Percentiles rank a stretch among this genome's conserved stretches.
Conservation (phyloP, 2,113 vertebrate genomes). For the Heptranchias perlo region DNA sequence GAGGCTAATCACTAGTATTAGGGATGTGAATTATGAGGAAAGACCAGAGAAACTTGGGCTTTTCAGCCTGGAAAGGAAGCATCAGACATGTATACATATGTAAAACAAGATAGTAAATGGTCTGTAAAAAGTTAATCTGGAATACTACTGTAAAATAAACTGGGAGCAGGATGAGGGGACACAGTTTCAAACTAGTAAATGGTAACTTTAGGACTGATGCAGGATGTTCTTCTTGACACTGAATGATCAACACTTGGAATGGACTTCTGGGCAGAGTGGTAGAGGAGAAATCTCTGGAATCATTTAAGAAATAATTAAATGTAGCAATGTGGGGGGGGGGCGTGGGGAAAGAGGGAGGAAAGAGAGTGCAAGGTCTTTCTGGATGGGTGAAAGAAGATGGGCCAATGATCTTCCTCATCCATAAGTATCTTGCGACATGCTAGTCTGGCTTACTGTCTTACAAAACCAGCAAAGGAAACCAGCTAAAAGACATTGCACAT, state of each 20-base stretch:
- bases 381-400: background rate
- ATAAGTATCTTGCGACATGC: background rate
- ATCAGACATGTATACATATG: background rate
- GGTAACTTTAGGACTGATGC: background rate
- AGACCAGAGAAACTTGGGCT: background rate
- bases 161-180: background rate
- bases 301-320: background rate
- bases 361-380: background rate
- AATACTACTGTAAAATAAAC: background rate
- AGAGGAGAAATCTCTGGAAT: background rate
- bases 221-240: background rate
- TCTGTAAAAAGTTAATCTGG: background rate
- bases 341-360: too few relatives aligned
- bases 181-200: background rate
- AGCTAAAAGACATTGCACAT: background rate
- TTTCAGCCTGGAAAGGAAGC: background rate
- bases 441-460: background rate
- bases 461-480: background rate
- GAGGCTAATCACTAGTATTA: background rate
- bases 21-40: background rate
- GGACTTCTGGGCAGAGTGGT: background rate
- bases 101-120: background rate
- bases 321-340: background rate
- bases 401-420: background rate
- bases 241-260: background rate